These are phyloP conservation scores for Andrena camellia DNA, from an alignment of 2,888 invertebrate genomes.

Conservation along the genomic window DNA sequence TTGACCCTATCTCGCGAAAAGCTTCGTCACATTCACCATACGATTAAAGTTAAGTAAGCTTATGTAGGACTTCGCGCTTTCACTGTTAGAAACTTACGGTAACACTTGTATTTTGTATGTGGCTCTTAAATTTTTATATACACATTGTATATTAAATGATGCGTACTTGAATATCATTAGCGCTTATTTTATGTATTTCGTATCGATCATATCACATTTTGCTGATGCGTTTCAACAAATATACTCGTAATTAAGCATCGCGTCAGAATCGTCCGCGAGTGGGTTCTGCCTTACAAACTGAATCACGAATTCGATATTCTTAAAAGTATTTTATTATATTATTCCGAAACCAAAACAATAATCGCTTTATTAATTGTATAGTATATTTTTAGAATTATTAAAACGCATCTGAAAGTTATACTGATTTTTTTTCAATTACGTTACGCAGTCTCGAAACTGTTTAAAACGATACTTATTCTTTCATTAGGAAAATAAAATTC, in stretches of 20 bases:
- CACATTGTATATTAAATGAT: slow-evolving; percentile 18
- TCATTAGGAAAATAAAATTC: not conserved
- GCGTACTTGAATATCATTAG: slow-evolving; percentile 12
- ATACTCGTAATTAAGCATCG: not conserved
- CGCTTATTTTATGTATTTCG: slow-evolving; percentile 10
- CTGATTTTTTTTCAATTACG: not conserved
- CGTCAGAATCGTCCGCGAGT: slow-evolving; percentile 33
- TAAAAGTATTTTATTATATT: slow-evolving; percentile 36
- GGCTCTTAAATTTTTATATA: slow-evolving; percentile 29
- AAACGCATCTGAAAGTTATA: slow-evolving; percentile 15
- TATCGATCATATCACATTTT: slow-evolving; percentile 19
- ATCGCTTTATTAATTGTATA: slow-evolving; percentile 31
- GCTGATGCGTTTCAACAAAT: slow-evolving; percentile 5
- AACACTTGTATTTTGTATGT: slow-evolving; percentile 19
- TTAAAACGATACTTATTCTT: slow-evolving; percentile 1
- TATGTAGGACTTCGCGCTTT: not conserved
- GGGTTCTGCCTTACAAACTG: slow-evolving; percentile 52
- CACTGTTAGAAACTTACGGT: slow-evolving; percentile 1
- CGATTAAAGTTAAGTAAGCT: slow-evolving; percentile 12
- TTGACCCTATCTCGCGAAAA: not conserved
- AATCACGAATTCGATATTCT: slow-evolving; percentile 30
- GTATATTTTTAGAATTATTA: slow-evolving; percentile 36
- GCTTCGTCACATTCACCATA: slow-evolving; percentile 13
- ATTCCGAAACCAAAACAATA: slow-evolving; percentile 43
- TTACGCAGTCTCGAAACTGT: not conserved